phyloP scores from a whole-genome alignment of 2,797 vertebrate genomes.

The Poeciliopsis paucimaculata region DNA sequence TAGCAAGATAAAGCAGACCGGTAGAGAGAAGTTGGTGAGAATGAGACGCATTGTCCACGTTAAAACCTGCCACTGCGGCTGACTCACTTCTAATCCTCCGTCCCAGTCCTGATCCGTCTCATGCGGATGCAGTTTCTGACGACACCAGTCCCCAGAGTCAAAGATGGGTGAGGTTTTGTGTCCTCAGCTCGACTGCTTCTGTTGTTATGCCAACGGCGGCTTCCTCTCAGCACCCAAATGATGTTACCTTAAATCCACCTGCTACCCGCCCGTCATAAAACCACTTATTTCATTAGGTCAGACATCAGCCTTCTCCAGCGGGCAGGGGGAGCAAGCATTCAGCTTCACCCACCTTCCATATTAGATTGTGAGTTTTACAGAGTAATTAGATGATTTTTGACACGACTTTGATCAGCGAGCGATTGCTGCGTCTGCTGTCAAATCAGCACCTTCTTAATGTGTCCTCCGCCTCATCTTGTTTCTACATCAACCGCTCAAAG shows the following conservation, averaged over 20 bases:
- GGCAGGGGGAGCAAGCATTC: constrained; percentile 19
- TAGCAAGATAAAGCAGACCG: background rate
- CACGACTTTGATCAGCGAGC: constrained; percentile 55
- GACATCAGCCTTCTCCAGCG: constrained; percentile 37
- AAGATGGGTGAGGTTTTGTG: background rate
- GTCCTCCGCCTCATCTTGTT: constrained; percentile 22
- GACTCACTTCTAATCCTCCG: background rate
- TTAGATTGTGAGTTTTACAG: constrained; percentile 49
- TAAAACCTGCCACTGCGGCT: background rate
- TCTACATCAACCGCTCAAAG: constrained; percentile 11
- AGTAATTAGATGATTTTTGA: constrained; percentile 68
- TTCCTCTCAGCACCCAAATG: constrained; percentile 18
- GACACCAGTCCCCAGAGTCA: background rate
- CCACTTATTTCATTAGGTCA: constrained; percentile 56
- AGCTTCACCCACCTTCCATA: constrained; percentile 18
- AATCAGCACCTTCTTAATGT: constrained; percentile 25
- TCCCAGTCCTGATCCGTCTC: too few relatives aligned
- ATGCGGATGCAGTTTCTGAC: background rate
- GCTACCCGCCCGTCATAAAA: constrained; percentile 48
- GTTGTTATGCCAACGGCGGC: constrained; percentile 27
- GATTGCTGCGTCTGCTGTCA: constrained; percentile 33
- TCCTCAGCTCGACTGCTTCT: constrained; percentile 10
- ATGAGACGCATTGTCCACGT: background rate
- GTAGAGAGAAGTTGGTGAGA: background rate
- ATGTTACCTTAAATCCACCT: constrained; percentile 57